Percentiles rank a stretch among this genome's conserved stretches.
Conservation (phyloP, 2,797 vertebrate genomes). For the Protonibea diacanthus region DNA sequence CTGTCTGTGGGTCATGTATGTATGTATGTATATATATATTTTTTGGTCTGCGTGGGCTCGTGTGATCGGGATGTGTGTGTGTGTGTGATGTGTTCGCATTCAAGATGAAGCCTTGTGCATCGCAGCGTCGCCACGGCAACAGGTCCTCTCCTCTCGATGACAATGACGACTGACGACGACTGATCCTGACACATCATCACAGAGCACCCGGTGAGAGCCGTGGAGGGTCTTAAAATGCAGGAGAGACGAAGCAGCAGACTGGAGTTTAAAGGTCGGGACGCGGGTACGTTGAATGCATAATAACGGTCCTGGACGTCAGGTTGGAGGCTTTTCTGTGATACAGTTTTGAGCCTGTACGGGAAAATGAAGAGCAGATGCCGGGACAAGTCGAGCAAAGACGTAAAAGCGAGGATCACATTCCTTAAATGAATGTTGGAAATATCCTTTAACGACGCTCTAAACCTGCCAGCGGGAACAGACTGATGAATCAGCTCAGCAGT, state of each 20-base stretch:
- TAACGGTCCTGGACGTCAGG: background rate
- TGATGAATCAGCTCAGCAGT: background rate
- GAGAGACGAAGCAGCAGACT: conserved; percentile 18
- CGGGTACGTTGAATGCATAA: background rate
- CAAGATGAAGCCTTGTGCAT: conserved; percentile 54
- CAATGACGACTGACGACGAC: conserved; percentile 6
- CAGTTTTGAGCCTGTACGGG: background rate
- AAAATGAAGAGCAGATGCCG: background rate
- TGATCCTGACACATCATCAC: conserved; percentile 38
- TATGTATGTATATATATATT: conserved; percentile 27
- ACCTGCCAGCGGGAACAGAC: background rate
- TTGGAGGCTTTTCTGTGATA: background rate
- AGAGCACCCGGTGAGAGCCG: conserved; percentile 35
- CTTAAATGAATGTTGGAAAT: conserved; percentile 18
- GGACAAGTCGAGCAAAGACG: background rate
- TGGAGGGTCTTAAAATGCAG: conserved; percentile 29
- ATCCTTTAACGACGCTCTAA: background rate
- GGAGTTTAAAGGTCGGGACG: conserved; percentile 4
- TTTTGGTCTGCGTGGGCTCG: conserved; percentile 44
- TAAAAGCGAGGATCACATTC: background rate
- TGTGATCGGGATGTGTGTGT: conserved; percentile 1
- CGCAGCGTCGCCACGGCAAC: conserved; percentile 71
- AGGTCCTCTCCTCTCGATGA: conserved; percentile 61
- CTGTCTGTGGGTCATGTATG: conserved; percentile 26
- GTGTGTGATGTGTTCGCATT: conserved; percentile 29